phyloP scores from a whole-genome alignment of 1,140 invertebrate genomes.

The Apis florea region DNA sequence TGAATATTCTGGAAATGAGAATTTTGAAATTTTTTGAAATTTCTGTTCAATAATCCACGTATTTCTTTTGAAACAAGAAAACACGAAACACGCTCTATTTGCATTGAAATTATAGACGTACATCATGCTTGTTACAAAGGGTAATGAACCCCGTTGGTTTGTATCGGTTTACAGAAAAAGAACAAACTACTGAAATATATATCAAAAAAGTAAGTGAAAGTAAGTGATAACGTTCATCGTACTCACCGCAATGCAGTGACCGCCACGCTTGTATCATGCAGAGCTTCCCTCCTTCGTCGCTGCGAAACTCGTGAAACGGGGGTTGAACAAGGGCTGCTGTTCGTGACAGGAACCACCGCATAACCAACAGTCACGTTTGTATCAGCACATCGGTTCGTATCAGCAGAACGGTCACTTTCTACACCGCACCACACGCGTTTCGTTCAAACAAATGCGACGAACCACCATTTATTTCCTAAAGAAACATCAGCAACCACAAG shows the following conservation, averaged over 20 bases:
- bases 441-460: slow-evolving; percentile 14
- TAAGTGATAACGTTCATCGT: slow-evolving; percentile 22
- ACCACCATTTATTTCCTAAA: slow-evolving; percentile 6
- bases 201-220: too few relatives aligned
- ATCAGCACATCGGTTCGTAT: slow-evolving; percentile 47
- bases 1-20: neutral
- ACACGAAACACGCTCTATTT: neutral
- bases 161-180: slow-evolving; percentile 5
- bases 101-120: neutral
- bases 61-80: neutral
- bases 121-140: slow-evolving; percentile 13
- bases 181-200: neutral
- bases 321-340: slow-evolving; percentile 67
- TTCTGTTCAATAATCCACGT: neutral
- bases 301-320: slow-evolving; percentile 62
- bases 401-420: slow-evolving; percentile 47
- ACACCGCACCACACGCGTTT: slow-evolving; percentile 51
- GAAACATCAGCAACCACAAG: slow-evolving; percentile 24
- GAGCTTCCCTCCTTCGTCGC: slow-evolving; percentile 62
- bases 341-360: slow-evolving; percentile 68
- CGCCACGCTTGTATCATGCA: slow-evolving; percentile 63
- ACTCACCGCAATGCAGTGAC: slow-evolving; percentile 73
- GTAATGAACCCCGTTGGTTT: slow-evolving; percentile 49
- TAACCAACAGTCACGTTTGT: slow-evolving; percentile 66
- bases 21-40: neutral